These are phyloP conservation scores for Reticulitermes speratus DNA, from an alignment of 1,140 invertebrate species.

Conservation along the genomic window DNA sequence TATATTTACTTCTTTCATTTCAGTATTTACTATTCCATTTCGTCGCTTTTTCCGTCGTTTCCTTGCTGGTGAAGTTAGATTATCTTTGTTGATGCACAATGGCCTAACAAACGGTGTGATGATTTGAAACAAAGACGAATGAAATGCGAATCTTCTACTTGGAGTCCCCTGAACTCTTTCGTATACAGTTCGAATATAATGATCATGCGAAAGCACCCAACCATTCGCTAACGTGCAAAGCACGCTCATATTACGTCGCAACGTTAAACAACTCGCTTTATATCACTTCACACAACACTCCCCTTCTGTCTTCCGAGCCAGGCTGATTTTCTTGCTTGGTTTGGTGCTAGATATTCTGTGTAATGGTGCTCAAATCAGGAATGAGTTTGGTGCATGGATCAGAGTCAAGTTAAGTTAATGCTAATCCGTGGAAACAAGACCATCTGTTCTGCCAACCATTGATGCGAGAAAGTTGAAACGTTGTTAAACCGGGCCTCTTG, in stretches of 20 bases:
- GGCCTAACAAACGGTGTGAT: neutral
- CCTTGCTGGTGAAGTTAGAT: neutral
- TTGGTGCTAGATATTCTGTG: no score
- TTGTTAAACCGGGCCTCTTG: no score
- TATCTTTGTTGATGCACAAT: neutral
- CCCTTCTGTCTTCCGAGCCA: no score
- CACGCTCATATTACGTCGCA: neutral
- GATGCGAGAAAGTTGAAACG: no score
- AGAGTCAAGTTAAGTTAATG: no score
- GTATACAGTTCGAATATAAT: neutral
- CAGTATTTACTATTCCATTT: neutral
- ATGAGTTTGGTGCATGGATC: no score
- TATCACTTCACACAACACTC: no score
- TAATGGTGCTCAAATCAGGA: no score
- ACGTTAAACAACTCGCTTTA: no score
- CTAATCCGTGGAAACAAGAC: no score
- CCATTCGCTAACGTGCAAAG: neutral
- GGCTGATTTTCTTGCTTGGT: no score
- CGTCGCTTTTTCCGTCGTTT: neutral
- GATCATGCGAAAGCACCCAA: neutral
- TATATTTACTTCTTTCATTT: neutral
- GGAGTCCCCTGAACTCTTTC: neutral
- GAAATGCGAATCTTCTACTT: neutral
- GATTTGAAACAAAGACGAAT: constrained; percentile 4
- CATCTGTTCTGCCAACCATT: no score